A percentile compares a stretch with the other conserved stretches of the same genome.
Conservation (phyloP, 2,888 invertebrate genomes). For the Drosophila hawaiiensis region DNA sequence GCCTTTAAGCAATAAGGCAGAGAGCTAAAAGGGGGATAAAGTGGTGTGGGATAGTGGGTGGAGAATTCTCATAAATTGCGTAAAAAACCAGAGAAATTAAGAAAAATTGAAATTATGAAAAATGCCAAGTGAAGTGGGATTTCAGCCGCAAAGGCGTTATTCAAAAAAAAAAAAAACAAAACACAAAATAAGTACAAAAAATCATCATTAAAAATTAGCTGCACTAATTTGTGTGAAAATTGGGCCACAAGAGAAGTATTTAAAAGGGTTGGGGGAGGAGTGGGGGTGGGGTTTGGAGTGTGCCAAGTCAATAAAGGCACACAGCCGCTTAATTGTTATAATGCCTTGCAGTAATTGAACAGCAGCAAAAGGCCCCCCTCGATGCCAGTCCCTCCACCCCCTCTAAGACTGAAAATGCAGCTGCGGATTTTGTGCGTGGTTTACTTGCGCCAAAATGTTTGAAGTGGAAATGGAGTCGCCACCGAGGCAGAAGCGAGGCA, state of each 20-base stretch:
- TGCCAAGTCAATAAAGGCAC: conserved; percentile 74
- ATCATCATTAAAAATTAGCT: conserved; percentile 81
- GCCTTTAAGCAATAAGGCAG: conserved; percentile 11
- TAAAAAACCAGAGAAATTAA: conserved; percentile 43
- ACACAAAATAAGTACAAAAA: conserved; percentile 16
- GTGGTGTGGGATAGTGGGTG: not conserved
- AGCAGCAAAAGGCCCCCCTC: conserved; percentile 30
- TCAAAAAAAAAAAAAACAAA: conserved; percentile 4
- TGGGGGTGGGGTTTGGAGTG: conserved; percentile 34
- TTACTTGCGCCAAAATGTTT: conserved; percentile 33
- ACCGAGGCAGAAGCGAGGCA: conserved; percentile 24
- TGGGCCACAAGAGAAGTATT: conserved; percentile 57
- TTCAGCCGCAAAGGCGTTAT: conserved; percentile 32
- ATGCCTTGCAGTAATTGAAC: conserved; percentile 80
- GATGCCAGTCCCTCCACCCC: not conserved
- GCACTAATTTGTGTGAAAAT: conserved; percentile 76
- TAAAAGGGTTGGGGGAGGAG: not conserved
- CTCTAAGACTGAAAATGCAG: not conserved
- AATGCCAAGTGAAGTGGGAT: conserved; percentile 72
- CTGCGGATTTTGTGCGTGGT: conserved; percentile 2
- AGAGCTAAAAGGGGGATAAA: not conserved
- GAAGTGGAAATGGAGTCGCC: conserved; percentile 43
- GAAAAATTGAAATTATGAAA: conserved; percentile 72
- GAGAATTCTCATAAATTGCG: conserved; percentile 63
- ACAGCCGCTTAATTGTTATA: conserved; percentile 73